Percentiles rank a stretch among this genome's conserved stretches.
Evolutionary conservation across 2,888 invertebrate species (phyloP).

Genomic region (Craniophora ligustri): DNA sequence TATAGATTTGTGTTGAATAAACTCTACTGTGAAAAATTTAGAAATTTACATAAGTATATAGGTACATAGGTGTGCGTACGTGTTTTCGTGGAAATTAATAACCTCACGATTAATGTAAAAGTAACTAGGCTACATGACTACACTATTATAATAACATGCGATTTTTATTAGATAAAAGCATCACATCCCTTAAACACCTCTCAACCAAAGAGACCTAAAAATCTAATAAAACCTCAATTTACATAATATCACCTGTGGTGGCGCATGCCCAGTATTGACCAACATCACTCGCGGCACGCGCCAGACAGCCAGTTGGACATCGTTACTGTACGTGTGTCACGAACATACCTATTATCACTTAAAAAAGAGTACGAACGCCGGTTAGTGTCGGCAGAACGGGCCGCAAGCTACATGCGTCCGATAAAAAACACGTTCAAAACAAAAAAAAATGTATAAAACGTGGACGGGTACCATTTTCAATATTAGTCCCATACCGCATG

Average conservation of each 20-base stretch:
- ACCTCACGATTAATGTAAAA: too few relatives aligned
- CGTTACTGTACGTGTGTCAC: conserved; percentile 52
- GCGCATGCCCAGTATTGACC: conserved; percentile 37
- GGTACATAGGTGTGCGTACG: too few relatives aligned
- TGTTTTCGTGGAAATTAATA: too few relatives aligned
- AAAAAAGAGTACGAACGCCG: conserved; percentile 48
- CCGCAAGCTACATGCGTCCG: conserved; percentile 49
- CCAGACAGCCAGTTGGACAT: conserved; percentile 13
- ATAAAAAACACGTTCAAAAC: conserved; percentile 56
- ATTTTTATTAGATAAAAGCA: too few relatives aligned
- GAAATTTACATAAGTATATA: too few relatives aligned
- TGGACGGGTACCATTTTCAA: conserved; percentile 45
- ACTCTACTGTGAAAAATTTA: too few relatives aligned
- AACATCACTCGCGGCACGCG: conserved; percentile 35
- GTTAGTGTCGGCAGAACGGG: conserved; percentile 55
- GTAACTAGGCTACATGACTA: too few relatives aligned
- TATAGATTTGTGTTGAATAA: too few relatives aligned
- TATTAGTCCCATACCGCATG: conserved; percentile 63
- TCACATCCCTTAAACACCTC: background rate
- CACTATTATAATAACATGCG: too few relatives aligned
- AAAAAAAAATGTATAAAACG: conserved; percentile 74
- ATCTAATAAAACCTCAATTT: conserved; percentile 19
- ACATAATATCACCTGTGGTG: conserved; percentile 14
- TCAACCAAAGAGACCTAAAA: background rate
- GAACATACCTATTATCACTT: conserved; percentile 61